Base-by-base conservation (phyloP, 2,113 vertebrate genomes). In the Ceyx melanurus region DNA sequence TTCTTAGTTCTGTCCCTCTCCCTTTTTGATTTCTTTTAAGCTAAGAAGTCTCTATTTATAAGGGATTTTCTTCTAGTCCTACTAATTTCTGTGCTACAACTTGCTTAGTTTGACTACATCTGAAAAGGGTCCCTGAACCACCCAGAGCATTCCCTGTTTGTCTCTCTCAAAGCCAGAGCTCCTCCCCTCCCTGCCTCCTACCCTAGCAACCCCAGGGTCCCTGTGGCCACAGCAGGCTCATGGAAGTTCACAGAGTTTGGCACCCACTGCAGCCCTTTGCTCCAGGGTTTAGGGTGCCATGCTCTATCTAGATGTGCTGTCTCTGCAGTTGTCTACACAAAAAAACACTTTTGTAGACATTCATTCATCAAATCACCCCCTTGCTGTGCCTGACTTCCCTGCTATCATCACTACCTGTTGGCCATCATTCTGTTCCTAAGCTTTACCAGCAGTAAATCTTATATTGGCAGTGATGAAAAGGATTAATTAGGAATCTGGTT, bases 181-280 rank as follows among this genome's bases (percentile, higher is more conserved):
- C 66, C 37, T 15, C 11, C 5, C 7, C 50, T 73, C 86, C 75
- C 70, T 83, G 60, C 56, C 58, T 54, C 57, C 31, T 35, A 4
- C 5, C 19, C 15, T 21, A 26, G 15, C 23, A 45, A n/a, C 23
- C 3, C 0, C 37, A 54, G 37, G 1, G 6, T 12, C 31, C 20
- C 18, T 54, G 84, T 74, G 19, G 29, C 78, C 64, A n/a, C 35
- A 54, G 45, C 60, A 76, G 26, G 3, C 1, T 25, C n/a, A 31
- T 13, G 23, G 46, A 77, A 92, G 23, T 13, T 92, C 0, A 0
- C 35, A 22, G 45, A 31, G 13, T 53, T 88, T 72, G 82, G 40
- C 22, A 65, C 20, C 31, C 35, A 22, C 15, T 33, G 62, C 48
- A 80, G 68, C 45, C 68, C 58, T 40, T 26, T 53, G 50, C 2